Conservation (phyloP, 2,888 invertebrate species). For the Lacanobia oleracea region DNA sequence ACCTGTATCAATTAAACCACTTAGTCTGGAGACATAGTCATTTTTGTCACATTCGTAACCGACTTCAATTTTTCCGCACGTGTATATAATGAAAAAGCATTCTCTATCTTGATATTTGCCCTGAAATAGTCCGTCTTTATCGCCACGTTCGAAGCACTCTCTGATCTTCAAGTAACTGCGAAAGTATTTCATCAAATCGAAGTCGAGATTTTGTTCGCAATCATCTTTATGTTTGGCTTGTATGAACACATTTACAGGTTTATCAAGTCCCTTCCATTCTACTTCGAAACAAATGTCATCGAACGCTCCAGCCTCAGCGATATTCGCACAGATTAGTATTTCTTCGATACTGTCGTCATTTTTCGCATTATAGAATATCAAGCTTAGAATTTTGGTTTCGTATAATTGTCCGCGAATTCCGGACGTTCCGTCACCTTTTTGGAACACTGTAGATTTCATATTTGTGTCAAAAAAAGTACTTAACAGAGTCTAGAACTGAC, state of each 20-base stretch:
- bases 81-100: not conserved
- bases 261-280: not conserved
- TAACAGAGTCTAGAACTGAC: not conserved
- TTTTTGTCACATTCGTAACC: not conserved
- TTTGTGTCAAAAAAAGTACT: not conserved
- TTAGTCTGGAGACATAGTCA: not conserved
- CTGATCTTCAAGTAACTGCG: conserved; percentile 1
- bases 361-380: not conserved
- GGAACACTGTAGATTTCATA: not conserved
- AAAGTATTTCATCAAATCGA: conserved; percentile 3
- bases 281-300: not conserved
- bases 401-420: not conserved
- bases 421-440: not conserved
- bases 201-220: conserved; percentile 1
- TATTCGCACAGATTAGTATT: not conserved
- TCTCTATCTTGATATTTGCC: conserved; percentile 1
- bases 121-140: not conserved
- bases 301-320: not conserved
- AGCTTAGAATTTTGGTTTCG: not conserved
- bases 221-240: not conserved
- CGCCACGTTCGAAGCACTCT: not conserved
- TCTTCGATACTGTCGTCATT: not conserved
- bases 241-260: not conserved
- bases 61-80: not conserved
- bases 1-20: not conserved